Evolutionary conservation across 2,113 vertebrate species (phyloP).

Genomic region (Nothobranchius kuhntae): DNA sequence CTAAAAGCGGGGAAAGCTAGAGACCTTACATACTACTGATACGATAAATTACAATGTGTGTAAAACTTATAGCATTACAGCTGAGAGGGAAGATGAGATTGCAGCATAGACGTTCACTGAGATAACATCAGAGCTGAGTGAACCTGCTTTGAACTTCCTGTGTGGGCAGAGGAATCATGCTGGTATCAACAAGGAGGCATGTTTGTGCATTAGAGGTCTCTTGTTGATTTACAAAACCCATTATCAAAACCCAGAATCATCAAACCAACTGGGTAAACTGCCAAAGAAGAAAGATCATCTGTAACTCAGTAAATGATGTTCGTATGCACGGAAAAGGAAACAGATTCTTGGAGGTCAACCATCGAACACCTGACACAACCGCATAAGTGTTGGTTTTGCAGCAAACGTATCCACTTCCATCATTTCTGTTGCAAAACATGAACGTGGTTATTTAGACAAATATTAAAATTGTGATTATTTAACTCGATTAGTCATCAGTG

Average conservation of each 20-base stretch:
- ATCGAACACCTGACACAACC: neutral
- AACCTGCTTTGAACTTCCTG: constrained; percentile 36
- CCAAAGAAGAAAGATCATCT: neutral
- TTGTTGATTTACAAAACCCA: neutral
- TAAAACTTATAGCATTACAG: too few species aligned
- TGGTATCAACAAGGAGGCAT: constrained; percentile 27
- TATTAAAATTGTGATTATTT: too few species aligned
- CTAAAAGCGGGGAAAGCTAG: constrained; percentile 33
- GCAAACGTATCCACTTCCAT: neutral
- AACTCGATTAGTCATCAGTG: too few species aligned
- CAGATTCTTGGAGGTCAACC: too few species aligned
- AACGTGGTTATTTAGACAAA: too few species aligned
- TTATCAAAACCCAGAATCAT: neutral
- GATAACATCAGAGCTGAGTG: constrained; percentile 46
- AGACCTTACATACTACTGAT: constrained; percentile 34
- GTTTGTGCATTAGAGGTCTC: neutral
- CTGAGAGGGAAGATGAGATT: constrained; percentile 2
- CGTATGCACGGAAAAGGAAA: too few species aligned
- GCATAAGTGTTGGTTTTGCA: too few species aligned
- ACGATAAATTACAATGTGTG: too few species aligned
- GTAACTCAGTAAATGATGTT: neutral
- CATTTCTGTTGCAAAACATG: neutral
- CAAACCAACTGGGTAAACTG: neutral
- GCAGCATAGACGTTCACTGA: constrained; percentile 12
- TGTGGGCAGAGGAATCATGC: constrained; percentile 9